Evolutionary conservation across 2,113 vertebrate genomes (phyloP), one percentile per base, ranked within the genome.

Genomic region (Siniperca chuatsi): DNA sequence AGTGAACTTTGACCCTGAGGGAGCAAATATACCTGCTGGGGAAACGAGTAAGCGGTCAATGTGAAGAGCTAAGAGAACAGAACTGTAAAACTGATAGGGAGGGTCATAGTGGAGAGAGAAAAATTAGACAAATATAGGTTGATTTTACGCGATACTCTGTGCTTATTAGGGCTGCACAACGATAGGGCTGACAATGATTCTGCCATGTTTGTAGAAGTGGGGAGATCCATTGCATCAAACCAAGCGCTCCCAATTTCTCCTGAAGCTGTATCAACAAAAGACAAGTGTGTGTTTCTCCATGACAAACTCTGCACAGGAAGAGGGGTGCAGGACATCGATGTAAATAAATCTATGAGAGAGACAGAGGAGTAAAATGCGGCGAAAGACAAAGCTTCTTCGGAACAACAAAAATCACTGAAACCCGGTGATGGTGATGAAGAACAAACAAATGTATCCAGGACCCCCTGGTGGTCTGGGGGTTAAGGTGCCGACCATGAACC

Each of bases 21-120:
- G 83, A 84, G 66, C 61, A 81, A 46, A 65, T 74, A 61, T 75
- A 80, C 82, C 88, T 83, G 42, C 62, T 15, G 65, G 75, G 62
- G 29, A 44, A 54, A 46, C 5, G 20, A 52, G 62, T 9, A 23
- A 1, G 62, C 16, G 79, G 57, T 75, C 67, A 64, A 25, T 4
- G 52, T 21, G 44, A 66, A 10, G 73, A 29, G 33, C 61, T 29
- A 11, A 21, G 57, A 48, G n/a, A 71, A n/a, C 35, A 7, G 18
- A 18, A 6, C 20, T 3, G 65, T 42, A 16, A 42, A 12, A 9
- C 13, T 23, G 69, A 57, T 9, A n/a, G 29, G 4, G n/a, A 65
- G 37, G 10, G 54, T 48, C 15, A 2, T 5, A n/a, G 15, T 0
- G 25, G 16, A 61, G 67, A 48, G 12, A 46, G 67, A 33, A 21